phyloP scores from a whole-genome alignment of 1,140 invertebrate species.

The Dendroctonus valens region DNA sequence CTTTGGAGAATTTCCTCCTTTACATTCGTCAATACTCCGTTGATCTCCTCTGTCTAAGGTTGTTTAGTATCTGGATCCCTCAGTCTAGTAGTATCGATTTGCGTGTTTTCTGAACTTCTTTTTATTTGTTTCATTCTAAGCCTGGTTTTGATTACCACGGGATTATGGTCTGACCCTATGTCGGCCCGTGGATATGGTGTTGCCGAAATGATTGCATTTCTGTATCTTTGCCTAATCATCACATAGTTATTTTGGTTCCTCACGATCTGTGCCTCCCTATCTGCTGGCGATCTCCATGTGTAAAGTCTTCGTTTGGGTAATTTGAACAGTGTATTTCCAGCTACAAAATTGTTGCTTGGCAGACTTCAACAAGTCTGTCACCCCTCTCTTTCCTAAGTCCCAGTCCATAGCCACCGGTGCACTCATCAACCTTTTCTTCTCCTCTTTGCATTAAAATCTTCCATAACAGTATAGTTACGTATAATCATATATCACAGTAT shows the following conservation, averaged over 20 bases:
- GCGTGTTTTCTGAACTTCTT: neutral
- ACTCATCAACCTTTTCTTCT: too few relatives aligned
- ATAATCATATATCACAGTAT: too few relatives aligned
- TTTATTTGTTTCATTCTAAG: neutral
- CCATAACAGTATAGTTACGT: too few relatives aligned
- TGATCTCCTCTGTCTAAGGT: neutral
- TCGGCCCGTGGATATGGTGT: neutral
- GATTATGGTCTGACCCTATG: constrained; percentile 1
- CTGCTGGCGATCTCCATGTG: too few relatives aligned
- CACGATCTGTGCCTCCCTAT: too few relatives aligned
- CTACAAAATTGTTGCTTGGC: too few relatives aligned
- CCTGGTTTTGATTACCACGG: neutral
- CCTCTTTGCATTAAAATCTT: too few relatives aligned
- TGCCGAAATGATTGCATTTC: neutral
- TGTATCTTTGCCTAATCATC: neutral
- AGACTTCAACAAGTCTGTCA: too few relatives aligned
- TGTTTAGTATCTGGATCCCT: neutral
- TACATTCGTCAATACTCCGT: neutral
- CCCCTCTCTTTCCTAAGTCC: too few relatives aligned
- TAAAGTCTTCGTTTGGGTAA: too few relatives aligned
- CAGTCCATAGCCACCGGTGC: too few relatives aligned
- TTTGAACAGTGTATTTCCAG: too few relatives aligned
- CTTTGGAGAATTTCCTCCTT: neutral
- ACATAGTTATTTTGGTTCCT: neutral
- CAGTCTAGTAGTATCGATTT: neutral